Percentiles rank a stretch among this genome's conserved stretches.
Evolutionary conservation across 2,797 vertebrate species (phyloP).

Genomic region (Hippoglossus hippoglossus): DNA sequence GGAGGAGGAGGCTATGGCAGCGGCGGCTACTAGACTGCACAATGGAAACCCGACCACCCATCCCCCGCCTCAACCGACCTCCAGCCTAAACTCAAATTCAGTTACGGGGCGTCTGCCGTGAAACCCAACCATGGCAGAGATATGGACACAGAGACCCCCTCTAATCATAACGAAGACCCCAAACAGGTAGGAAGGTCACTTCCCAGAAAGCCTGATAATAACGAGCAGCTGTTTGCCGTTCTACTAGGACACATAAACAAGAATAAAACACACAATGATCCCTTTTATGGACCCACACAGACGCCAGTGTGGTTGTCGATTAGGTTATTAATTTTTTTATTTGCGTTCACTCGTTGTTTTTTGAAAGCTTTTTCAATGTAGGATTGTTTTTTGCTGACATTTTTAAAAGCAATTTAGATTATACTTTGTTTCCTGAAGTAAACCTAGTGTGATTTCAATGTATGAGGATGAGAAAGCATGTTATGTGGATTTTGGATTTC

Average conservation of each 20-base stretch:
- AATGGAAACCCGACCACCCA: conserved; percentile 2
- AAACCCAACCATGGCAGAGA: conserved; percentile 75
- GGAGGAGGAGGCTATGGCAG: conserved; percentile 86
- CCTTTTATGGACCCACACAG: conserved; percentile 67
- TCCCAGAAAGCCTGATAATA: conserved; percentile 83
- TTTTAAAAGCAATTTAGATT: conserved; percentile 67
- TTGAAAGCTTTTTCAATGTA: conserved; percentile 63
- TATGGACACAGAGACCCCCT: conserved; percentile 74
- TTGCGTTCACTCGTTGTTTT: conserved; percentile 75
- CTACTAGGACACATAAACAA: conserved; percentile 78
- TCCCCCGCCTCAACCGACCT: conserved; percentile 48
- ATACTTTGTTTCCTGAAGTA: conserved; percentile 68
- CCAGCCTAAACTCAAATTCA: conserved; percentile 69
- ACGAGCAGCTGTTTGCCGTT: conserved; percentile 74
- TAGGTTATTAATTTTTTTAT: conserved; percentile 70
- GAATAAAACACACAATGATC: conserved; percentile 62
- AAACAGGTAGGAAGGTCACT: conserved; percentile 89
- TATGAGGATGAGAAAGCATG: conserved; percentile 83
- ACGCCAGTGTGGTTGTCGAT: conserved; percentile 72
- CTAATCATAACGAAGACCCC: conserved; percentile 79
- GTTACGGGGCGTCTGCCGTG: conserved; percentile 75
- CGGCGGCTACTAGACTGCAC: conserved; percentile 79
- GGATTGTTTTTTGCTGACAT: conserved; percentile 71
- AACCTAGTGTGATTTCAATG: conserved; percentile 81
- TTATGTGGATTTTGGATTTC: conserved; percentile 78